Evolutionary conservation across 2,797 vertebrate species (phyloP), one percentile per base, ranked within the genome.

Genomic region (Decapterus maruadsi): DNA sequence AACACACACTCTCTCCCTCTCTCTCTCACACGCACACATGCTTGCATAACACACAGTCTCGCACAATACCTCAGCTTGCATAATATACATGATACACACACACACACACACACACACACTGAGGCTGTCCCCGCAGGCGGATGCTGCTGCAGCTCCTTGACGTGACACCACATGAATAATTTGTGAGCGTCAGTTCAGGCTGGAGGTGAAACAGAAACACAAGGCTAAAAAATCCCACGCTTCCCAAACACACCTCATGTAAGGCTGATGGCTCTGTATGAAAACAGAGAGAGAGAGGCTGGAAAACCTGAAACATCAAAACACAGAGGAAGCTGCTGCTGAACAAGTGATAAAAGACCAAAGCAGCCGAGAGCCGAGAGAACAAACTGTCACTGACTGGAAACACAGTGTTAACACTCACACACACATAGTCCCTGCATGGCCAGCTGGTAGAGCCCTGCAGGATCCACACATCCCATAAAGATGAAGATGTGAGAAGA

Each of bases 101-200:
- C 72, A 51, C 82, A 66, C 58, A 45, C 56, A 61, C 73, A 56
- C 31, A 34, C 31, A 34, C 31, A 34, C 80, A 17, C 59, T 4
- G 26, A 14, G 72, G 60, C 68, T 66, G 88, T 90, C 88, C 92
- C 92, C 58, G 13, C 78, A 85, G 91, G 90, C 89, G 6, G 72
- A 68, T 55, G 82, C 89, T 60, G 81, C 83, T 60, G 84, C 83
- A 80, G 83, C 86, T 86, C 67, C 73, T 88, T 89, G 89, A 90
- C 82, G 84, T 91, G 91, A 90, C 90, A 87, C 90, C 81, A 34
- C 86, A 92, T 94, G 84, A 92, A 93, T 94, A 91, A 93, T 94
- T 90, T 88, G 86, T 87, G 77, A 80, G 78, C 71, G 19, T 58
- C 22, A 61, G 81, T 84, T 84, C 77, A 78, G 63, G 84, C 82